Base-by-base conservation (phyloP, 2,888 invertebrate species). In the Nomada ferruginata region DNA sequence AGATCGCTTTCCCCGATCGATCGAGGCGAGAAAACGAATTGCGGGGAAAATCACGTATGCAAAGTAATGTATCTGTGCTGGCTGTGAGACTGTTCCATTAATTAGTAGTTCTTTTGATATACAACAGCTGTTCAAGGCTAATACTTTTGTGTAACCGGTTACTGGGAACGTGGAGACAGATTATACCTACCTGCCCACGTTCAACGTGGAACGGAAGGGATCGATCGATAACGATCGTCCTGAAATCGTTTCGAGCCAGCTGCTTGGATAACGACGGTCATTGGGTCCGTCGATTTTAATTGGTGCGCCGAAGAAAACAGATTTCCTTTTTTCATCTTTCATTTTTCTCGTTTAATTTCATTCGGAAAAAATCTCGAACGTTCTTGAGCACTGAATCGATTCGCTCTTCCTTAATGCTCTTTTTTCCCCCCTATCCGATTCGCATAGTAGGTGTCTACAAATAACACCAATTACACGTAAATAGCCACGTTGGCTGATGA, bases 31-130 rank as follows among this genome's bases (percentile, higher is more conserved):
- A 18, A 68, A 55, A 76, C 63, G 7, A 20, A 15, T 36, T n/a
- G 7, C 52, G 50, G 36, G 47, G n/a, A n/a, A 60, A 65, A 79
- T 77, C 70, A 26, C n/a, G 47, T 60, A 79, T 79, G 70, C 71
- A 61, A 70, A 79, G n/a, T 61, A 59, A 80, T 80, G 79, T 4
- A 78, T 72, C 47, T 78, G 53, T 80, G 66, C 20, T 70, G 26
- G 44, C 53, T 42, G 36, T 52, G 52, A 13, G 20, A 61, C 23
- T 23, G 44, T 52, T 50, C 52, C 52, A 65, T 65, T 76, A 79
- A 71, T 72, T 65, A 66, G 23, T 63, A 59, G 20, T 15, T 60
- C 61, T 47, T 53, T 53, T 20, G 20, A 23, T 57, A 79, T 65
- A 53, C 44, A 50, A 47, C 13, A 44, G 50, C n/a, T 73, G 52